These are phyloP conservation scores for Ailuropoda melanoleuca DNA, from an alignment of 2,113 vertebrate species.

Conservation along the genomic window DNA sequence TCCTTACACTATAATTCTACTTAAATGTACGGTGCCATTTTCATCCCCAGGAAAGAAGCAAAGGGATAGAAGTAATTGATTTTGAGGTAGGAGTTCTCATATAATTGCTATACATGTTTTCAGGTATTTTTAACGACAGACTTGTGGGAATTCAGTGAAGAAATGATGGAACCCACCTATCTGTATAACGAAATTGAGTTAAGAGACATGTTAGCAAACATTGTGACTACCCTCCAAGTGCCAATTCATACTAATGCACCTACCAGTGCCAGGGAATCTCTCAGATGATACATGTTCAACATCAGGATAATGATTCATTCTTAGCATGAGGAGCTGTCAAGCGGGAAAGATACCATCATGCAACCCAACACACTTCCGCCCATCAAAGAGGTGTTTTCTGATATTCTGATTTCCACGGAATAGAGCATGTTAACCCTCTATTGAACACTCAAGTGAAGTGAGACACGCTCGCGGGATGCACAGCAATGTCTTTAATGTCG, in stretches of 20 bases:
- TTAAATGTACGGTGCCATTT: neutral
- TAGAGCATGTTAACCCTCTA: neutral
- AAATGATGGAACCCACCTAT: conserved; percentile 5
- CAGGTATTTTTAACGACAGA: conserved; percentile 6
- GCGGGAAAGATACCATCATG: conserved; percentile 9
- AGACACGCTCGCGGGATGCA: neutral
- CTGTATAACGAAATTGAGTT: conserved; percentile 3
- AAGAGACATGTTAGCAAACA: conserved; percentile 36
- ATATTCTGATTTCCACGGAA: neutral
- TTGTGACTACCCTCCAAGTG: conserved; percentile 9
- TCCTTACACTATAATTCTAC: neutral
- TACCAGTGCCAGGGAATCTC: neutral
- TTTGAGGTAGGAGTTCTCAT: neutral
- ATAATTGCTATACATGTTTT: neutral
- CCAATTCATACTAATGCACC: neutral
- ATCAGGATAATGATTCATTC: neutral
- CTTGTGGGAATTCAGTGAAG: neutral
- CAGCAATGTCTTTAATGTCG: neutral
- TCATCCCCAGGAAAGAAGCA: neutral
- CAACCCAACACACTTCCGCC: neutral
- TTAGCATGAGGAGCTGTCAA: neutral
- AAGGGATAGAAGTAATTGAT: neutral
- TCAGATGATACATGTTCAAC: conserved; percentile 17
- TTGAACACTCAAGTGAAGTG: conserved; percentile 7
- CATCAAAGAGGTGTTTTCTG: conserved; percentile 4